Percentiles rank a stretch among this genome's conserved stretches.
Evolutionary conservation across 2,888 invertebrate species (phyloP).

Genomic region (Drosophila peninsularis): DNA sequence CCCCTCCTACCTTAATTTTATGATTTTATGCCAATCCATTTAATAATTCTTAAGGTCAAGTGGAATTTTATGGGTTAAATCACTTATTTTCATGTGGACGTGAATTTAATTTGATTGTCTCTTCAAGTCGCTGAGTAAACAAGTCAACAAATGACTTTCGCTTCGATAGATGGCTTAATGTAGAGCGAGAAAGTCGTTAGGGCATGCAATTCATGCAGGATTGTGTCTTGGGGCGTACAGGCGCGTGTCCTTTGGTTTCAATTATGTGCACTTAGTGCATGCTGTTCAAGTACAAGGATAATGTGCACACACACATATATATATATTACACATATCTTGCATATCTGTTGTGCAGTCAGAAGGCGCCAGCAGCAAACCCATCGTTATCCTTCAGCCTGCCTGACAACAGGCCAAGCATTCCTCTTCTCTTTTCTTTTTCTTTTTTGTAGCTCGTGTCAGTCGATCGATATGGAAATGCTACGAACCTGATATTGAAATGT

Average conservation of each 20-base stretch:
- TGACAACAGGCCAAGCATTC: slow-evolving; percentile 1
- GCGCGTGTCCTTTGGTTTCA: slow-evolving; percentile 60
- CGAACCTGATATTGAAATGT: slow-evolving; percentile 71
- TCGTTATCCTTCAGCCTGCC: slow-evolving; percentile 4
- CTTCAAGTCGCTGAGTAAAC: slow-evolving; percentile 6
- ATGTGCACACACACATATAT: slow-evolving; percentile 48
- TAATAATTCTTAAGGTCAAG: background rate
- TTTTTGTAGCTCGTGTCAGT: slow-evolving; percentile 20
- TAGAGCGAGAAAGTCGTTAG: slow-evolving; percentile 34
- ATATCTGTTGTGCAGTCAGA: slow-evolving; percentile 19
- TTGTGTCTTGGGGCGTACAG: slow-evolving; percentile 12
- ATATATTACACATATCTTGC: slow-evolving; percentile 22
- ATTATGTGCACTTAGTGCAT: slow-evolving; percentile 70
- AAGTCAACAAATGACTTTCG: slow-evolving; percentile 4
- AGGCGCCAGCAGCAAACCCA: slow-evolving; percentile 24
- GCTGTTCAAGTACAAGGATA: slow-evolving; percentile 77
- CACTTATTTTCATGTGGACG: background rate
- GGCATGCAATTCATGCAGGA: slow-evolving; percentile 38
- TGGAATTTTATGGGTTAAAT: background rate
- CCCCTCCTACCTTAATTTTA: no score
- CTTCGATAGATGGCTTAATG: background rate
- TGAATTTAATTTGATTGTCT: slow-evolving; percentile 1
- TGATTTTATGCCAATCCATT: background rate
- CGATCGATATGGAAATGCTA: slow-evolving; percentile 77
- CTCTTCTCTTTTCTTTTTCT: slow-evolving; percentile 7